Base-by-base conservation (phyloP, 2,888 invertebrate genomes). In the Coelopa pilipes region DNA sequence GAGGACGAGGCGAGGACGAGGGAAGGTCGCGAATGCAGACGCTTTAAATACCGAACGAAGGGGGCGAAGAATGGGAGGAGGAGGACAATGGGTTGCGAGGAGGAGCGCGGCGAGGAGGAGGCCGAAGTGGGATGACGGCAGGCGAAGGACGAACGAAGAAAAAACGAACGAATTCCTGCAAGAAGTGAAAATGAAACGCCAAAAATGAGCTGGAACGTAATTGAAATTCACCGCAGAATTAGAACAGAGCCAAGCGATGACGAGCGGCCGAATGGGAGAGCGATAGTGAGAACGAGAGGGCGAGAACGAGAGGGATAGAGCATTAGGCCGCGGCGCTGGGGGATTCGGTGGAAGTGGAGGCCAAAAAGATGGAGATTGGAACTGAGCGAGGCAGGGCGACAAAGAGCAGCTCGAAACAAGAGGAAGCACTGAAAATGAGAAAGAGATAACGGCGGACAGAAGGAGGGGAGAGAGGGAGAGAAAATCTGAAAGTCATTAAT, bases 141-240 rank as follows among this genome's bases (percentile, higher is more conserved):
- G 15, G 19, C 12, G 17, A 21, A 53, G 45, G 53, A 65, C 17
- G 9, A 45, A 53, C 53, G 10, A n/a, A 59, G 15, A 7, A 65
- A 15, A 19, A 9, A 57, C 17, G 59, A 65, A 67, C 57, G 47
- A 66, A 66, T 15, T 59, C 13, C 1, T 46, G 15, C 19, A 65
- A 34, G 34, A 34, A 65, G 49, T n/a, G 50, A 47, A 72, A 57
- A 72, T 59, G 53, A 60, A 45, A 62, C 11, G 53, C 68, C 76
- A 72, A 74, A 72, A 77, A 78, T 59, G 12, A 46, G 59, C 69
- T 59, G 46, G 57, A 69, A 21, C 45, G 34, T 82, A 82, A 82
- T 81, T 81, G 82, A 82, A 81, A 82, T 81, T 81, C 82, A 81
- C 79, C 81, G 81, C 81, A 82, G 49, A 72, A 72, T 66, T 66